Evolutionary conservation across 1,140 invertebrate genomes (phyloP).

Genomic region (Eueides isabella): DNA sequence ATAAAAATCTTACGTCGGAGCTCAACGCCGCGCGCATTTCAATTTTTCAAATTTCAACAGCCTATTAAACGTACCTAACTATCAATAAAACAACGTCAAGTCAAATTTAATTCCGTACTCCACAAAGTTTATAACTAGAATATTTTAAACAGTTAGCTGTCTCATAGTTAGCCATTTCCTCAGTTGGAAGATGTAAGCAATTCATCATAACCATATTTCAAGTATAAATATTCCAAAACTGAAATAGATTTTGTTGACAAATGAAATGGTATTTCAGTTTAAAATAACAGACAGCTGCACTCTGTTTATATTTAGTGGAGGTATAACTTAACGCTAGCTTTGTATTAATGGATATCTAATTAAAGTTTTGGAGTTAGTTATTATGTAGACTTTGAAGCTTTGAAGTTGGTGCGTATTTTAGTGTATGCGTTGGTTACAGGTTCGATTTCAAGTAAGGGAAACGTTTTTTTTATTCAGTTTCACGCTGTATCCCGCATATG

Average conservation of each 20-base stretch:
- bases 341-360: background rate
- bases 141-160: background rate
- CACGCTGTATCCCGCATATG: too few relatives aligned
- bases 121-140: too few relatives aligned
- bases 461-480: too few relatives aligned
- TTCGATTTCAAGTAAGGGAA: background rate
- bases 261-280: background rate
- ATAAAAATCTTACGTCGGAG: too few relatives aligned
- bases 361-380: background rate
- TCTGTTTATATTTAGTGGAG: constrained; percentile 3
- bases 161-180: background rate
- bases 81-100: too few relatives aligned
- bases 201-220: background rate
- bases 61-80: too few relatives aligned
- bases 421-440: background rate
- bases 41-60: too few relatives aligned
- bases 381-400: background rate
- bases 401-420: background rate
- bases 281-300: background rate
- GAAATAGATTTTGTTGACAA: constrained; percentile 12
- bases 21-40: too few relatives aligned
- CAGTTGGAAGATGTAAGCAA: background rate
- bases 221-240: constrained; percentile 5
- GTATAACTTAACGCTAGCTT: background rate
- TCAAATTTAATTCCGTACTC: too few relatives aligned